Percentiles rank a stretch among this genome's conserved stretches.
phyloP scores from a whole-genome alignment of 2,888 invertebrate species.

The Choreutis nemorana region DNA sequence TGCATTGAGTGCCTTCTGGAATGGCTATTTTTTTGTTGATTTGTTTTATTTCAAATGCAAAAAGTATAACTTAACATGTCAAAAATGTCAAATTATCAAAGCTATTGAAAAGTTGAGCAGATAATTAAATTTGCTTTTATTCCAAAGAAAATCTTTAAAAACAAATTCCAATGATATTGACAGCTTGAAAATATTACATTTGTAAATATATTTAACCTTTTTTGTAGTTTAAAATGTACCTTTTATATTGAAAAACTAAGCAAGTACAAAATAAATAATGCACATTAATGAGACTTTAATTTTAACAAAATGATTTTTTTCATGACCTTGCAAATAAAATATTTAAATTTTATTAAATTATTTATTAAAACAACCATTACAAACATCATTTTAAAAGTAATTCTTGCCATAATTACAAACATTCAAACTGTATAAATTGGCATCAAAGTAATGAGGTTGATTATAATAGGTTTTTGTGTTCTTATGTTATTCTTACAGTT shows the following conservation, averaged over 20 bases:
- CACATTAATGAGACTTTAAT: constrained; percentile 10
- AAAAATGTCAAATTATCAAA: too few relatives aligned
- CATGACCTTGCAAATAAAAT: too few relatives aligned
- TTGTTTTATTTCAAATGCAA: too few relatives aligned
- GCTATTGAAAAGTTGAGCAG: too few relatives aligned
- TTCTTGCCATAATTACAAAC: constrained; percentile 20
- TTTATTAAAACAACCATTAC: constrained; percentile 22
- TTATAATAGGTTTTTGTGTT: too few relatives aligned
- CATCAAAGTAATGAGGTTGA: constrained; percentile 19
- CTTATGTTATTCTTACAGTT: too few relatives aligned
- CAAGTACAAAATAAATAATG: constrained; percentile 25
- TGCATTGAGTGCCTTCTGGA: too few relatives aligned
- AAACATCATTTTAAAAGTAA: constrained; percentile 23
- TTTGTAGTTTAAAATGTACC: constrained; percentile 7
- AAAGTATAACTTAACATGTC: too few relatives aligned
- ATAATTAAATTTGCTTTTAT: too few relatives aligned
- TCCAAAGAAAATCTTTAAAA: too few relatives aligned
- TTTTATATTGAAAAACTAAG: constrained; percentile 19
- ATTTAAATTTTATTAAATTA: constrained; percentile 10
- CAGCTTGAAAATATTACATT: constrained; percentile 15
- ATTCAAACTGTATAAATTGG: constrained; percentile 22
- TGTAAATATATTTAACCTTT: constrained; percentile 18
- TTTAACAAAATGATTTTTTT: constrained; percentile 8
- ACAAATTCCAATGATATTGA: constrained; percentile 16
- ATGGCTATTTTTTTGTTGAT: too few relatives aligned